Base-by-base conservation (phyloP, 2,113 vertebrate species). In the Bostrychus sinensis region DNA sequence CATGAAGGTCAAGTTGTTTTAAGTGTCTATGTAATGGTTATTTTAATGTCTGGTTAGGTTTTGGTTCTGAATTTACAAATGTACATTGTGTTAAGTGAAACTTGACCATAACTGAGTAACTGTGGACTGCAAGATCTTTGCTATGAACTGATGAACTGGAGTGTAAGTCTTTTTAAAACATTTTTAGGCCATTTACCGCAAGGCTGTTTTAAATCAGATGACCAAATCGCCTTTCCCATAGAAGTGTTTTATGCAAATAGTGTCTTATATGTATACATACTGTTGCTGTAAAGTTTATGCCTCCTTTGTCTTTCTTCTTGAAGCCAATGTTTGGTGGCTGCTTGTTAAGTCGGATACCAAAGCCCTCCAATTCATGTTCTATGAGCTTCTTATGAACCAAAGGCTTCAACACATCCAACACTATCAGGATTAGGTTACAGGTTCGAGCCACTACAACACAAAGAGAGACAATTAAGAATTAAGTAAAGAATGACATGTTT, bases 271-370 rank as follows among this genome's bases (percentile, higher is more conserved):
- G 42, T 43, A 10, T 51, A 73, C 58, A 0, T 92, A 99, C 97
- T 19, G 97, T 99, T 23, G 94, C 93, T 1, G 97, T 99, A 67
- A 99, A 96, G 86, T 99, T 99, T 89, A 99, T 98, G 86, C 97
- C 97, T 60, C 97, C 97, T 89, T 99, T 99, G 89, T 99, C 97
- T 91, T 99, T 99, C 87, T 94, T 98, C 89, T 98, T 98, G 91
- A 93, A 99, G 78, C 97, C 96, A 5, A 99, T 99, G 87, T 98
- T 98, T 68, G 97, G 97, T 3, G 97, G 95, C 56, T 94, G 91
- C 83, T 97, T 98, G 86, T 99, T 99, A 63, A 99, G 93, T 9
- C 97, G 94, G 84, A 99, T 98, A 25, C 97, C 97, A 78, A 99
- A 99, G 57, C 97, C 97, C 78, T 99, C 97, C 84, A 99, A 86